A percentile compares a stretch with the other conserved stretches of the same genome.
phyloP scores from a whole-genome alignment of 1,140 invertebrate genomes.

The Antheraea mylitta region DNA sequence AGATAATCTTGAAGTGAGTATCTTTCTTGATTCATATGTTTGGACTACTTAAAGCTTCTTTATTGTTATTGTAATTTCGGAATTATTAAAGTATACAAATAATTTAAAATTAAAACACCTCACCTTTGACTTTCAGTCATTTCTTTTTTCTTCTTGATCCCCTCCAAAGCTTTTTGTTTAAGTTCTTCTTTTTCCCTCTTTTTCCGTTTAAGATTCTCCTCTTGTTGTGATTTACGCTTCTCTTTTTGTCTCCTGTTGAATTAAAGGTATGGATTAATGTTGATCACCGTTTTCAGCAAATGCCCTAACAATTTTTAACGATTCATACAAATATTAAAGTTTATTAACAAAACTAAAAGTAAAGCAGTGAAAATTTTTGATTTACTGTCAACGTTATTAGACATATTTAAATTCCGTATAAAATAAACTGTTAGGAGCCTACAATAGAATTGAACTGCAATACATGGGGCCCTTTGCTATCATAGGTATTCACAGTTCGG shows the following conservation, averaged over 20 bases:
- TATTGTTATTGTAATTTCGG: too few species aligned
- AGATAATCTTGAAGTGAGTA: too few species aligned
- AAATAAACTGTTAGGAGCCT: too few species aligned
- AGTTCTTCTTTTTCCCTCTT: conserved; percentile 82
- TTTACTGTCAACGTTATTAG: not conserved
- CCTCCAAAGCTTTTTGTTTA: conserved; percentile 84
- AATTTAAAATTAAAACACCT: not conserved
- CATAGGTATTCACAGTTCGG: too few species aligned
- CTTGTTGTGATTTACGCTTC: conserved; percentile 86
- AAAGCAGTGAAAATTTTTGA: not conserved
- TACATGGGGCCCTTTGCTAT: too few species aligned
- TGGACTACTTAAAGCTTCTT: too few species aligned
- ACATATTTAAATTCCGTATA: too few species aligned
- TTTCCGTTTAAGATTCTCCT: conserved; percentile 87
- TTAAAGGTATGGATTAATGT: conserved; percentile 9
- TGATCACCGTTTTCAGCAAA: not conserved
- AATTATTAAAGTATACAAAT: too few species aligned
- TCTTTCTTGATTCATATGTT: too few species aligned
- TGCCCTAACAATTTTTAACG: too few species aligned
- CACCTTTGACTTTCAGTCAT: conserved; percentile 74
- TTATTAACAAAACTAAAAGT: not conserved
- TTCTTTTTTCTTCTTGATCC: conserved; percentile 83
- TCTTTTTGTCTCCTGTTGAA: conserved; percentile 84
- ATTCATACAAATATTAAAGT: too few species aligned
- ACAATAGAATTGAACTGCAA: too few species aligned